Evolutionary conservation across 2,888 invertebrate genomes (phyloP).

Genomic region (Patella depressa): DNA sequence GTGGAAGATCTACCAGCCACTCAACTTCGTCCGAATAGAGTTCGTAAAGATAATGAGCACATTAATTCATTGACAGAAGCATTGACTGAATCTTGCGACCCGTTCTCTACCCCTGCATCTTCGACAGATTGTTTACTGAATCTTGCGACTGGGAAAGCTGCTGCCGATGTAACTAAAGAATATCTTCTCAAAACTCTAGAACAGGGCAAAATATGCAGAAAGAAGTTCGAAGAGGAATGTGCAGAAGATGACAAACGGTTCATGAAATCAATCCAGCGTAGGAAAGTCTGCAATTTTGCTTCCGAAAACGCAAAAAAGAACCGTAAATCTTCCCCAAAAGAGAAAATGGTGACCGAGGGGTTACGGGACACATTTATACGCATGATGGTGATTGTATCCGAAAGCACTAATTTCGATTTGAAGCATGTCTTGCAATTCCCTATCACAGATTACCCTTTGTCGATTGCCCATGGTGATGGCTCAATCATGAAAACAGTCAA

Average conservation of each 20-base stretch:
- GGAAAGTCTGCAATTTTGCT: background rate
- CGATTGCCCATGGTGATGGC: constrained; percentile 23
- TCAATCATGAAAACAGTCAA: constrained; percentile 16
- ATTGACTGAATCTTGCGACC: background rate
- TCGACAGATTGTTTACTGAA: constrained; percentile 7
- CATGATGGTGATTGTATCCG: constrained; percentile 6
- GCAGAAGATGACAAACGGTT: constrained; percentile 6
- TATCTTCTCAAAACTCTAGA: background rate
- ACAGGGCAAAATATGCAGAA: background rate
- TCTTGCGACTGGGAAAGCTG: background rate
- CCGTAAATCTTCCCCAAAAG: background rate
- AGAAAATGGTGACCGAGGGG: constrained; percentile 11
- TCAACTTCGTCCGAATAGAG: constrained; percentile 13
- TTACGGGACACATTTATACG: constrained; percentile 20
- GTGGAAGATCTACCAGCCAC: constrained; percentile 20
- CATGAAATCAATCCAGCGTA: constrained; percentile 12
- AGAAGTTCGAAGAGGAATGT: constrained; percentile 18
- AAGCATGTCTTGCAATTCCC: constrained; percentile 14
- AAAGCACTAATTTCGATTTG: constrained; percentile 21
- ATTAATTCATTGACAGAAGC: background rate
- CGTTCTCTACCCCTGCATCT: constrained; percentile 13
- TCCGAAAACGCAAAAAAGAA: background rate
- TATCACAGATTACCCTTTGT: constrained; percentile 16
- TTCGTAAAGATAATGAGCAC: background rate
- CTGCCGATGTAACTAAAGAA: background rate